Conservation (phyloP, 2,888 invertebrate genomes). For the Drosophila rubida region DNA sequence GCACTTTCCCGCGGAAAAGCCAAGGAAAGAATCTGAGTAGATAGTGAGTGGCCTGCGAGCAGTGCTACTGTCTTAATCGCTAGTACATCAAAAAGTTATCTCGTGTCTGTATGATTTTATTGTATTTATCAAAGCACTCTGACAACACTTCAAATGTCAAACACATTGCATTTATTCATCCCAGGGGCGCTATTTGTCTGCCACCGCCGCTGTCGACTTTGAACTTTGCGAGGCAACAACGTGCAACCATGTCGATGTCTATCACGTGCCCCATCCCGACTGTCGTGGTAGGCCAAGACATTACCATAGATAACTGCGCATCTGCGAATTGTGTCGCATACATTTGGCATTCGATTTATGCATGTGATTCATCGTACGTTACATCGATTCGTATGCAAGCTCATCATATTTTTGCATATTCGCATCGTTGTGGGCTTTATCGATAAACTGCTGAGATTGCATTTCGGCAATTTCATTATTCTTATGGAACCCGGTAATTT, state of each 20-base stretch:
- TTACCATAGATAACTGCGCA: conserved; percentile 48
- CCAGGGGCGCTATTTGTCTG: conserved; percentile 45
- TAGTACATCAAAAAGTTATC: conserved; percentile 17
- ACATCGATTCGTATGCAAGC: conserved; percentile 32
- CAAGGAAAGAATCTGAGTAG: conserved; percentile 21
- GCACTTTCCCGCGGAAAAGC: conserved; percentile 72
- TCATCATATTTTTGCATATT: conserved; percentile 71
- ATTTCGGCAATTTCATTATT: conserved; percentile 13
- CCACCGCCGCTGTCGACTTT: conserved; percentile 26
- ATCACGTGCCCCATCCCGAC: conserved; percentile 48
- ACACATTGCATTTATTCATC: conserved; percentile 46
- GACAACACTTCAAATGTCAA: conserved; percentile 42
- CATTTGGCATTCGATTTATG: conserved; percentile 60
- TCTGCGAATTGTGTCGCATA: conserved; percentile 47
- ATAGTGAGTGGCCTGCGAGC: conserved; percentile 30
- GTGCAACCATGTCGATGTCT: conserved; percentile 55
- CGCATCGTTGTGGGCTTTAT: conserved; percentile 15
- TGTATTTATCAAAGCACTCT: conserved; percentile 21
- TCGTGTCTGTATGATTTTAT: conserved; percentile 15
- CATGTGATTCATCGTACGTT: conserved; percentile 41
- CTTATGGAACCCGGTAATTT: conserved; percentile 25
- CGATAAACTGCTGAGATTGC: conserved; percentile 58
- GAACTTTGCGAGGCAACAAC: conserved; percentile 34
- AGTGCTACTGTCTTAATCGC: conserved; percentile 45
- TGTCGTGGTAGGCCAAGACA: conserved; percentile 14